These are phyloP conservation scores for Sycophila texana DNA, from an alignment of 2,888 invertebrate genomes.

Conservation along the genomic window DNA sequence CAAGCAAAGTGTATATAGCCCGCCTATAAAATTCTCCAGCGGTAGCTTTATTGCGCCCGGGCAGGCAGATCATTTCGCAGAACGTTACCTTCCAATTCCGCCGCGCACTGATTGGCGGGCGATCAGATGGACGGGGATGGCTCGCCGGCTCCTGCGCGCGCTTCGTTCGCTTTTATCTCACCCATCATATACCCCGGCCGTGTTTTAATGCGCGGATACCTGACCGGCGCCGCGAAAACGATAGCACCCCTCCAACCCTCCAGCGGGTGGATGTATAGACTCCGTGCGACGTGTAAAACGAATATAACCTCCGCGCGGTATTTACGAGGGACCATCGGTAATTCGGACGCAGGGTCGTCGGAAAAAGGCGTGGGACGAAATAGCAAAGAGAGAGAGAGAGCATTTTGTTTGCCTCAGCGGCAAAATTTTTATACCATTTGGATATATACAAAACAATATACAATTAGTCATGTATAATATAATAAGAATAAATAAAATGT, in stretches of 20 bases:
- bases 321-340: conserved; percentile 23
- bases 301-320: conserved; percentile 5
- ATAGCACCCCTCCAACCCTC: no score
- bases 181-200: conserved; percentile 22
- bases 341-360: neutral
- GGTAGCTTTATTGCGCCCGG: conserved; percentile 26
- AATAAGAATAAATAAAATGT: no score
- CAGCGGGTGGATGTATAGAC: no score
- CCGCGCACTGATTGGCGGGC: conserved; percentile 38
- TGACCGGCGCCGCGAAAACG: neutral
- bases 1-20: neutral
- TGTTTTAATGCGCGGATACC: conserved; percentile 31
- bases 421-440: no score
- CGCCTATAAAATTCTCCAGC: conserved; percentile 5
- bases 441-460: no score
- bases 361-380: neutral
- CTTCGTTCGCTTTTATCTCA: conserved; percentile 41
- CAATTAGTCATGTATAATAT: no score
- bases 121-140: conserved; percentile 33
- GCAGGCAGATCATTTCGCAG: conserved; percentile 35
- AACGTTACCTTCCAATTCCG: conserved; percentile 39
- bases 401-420: no score
- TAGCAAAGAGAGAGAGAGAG: neutral
- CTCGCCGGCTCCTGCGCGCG: no score
- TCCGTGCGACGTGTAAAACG: neutral